Conservation (phyloP, 2,113 vertebrate genomes). For the Petaurus breviceps region DNA sequence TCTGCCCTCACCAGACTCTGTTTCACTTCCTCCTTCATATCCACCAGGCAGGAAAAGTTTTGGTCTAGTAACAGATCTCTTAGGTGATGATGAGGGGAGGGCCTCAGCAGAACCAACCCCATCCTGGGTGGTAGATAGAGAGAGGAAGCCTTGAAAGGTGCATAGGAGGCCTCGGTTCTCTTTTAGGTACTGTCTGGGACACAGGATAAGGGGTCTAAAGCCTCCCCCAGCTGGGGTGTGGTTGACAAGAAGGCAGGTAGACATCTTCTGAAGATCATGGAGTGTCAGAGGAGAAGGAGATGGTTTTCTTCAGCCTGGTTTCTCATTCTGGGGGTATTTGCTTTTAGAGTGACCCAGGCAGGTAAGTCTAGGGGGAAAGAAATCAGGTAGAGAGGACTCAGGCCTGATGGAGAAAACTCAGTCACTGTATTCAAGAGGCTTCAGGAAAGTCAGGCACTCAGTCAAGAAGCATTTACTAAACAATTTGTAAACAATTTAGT, state of each 20-base stretch:
- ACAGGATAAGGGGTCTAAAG: background rate
- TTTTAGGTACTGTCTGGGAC: background rate
- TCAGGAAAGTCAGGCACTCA: background rate
- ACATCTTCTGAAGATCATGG: background rate
- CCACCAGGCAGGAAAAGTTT: background rate
- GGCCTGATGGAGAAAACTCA: background rate
- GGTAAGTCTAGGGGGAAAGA: background rate
- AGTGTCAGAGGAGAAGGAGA: background rate
- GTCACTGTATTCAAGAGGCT: background rate
- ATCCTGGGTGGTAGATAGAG: background rate
- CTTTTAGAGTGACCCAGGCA: background rate
- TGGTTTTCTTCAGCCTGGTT: background rate
- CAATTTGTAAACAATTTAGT: too few relatives aligned
- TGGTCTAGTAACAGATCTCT: fast-evolving
- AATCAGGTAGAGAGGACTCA: background rate
- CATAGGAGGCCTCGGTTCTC: background rate
- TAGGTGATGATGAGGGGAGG: background rate
- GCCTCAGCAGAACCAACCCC: background rate
- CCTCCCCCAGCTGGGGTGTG: background rate
- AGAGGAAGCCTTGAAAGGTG: background rate
- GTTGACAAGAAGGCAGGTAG: background rate
- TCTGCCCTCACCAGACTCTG: background rate
- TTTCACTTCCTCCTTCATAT: background rate
- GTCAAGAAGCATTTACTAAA: background rate
- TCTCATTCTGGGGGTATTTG: background rate